Percentiles rank a stretch among this genome's conserved stretches.
These are phyloP conservation scores for Meloidogyne exigua DNA, from an alignment of 1,140 invertebrate species.

Conservation along the genomic window DNA sequence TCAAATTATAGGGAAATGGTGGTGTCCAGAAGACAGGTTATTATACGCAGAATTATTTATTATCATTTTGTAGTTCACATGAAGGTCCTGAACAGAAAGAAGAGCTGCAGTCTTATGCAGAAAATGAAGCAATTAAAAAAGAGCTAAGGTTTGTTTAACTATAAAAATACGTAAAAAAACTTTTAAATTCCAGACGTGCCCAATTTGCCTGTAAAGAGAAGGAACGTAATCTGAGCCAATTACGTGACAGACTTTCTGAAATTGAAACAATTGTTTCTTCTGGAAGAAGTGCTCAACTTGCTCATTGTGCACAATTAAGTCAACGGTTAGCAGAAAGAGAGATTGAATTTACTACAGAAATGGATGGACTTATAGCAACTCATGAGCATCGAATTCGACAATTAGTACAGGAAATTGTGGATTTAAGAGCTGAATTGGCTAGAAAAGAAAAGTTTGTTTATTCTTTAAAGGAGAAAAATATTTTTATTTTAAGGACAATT, in stretches of 20 bases:
- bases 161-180: too few species aligned
- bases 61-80: conserved; percentile 11
- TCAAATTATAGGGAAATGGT: conserved; percentile 61
- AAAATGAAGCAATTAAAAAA: conserved; percentile 49
- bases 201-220: conserved; percentile 42
- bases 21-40: conserved; percentile 62
- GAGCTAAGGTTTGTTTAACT: conserved; percentile 29
- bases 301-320: conserved; percentile 44
- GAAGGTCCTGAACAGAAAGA: conserved; percentile 17
- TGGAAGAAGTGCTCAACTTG: conserved; percentile 26
- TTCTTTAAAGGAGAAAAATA: not conserved
- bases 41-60: not conserved
- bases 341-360: conserved; percentile 46
- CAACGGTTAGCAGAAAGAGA: conserved; percentile 40
- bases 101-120: conserved; percentile 42
- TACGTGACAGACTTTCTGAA: conserved; percentile 60
- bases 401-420: conserved; percentile 54
- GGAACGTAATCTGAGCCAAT: conserved; percentile 53
- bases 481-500: not conserved
- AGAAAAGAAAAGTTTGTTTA: not conserved
- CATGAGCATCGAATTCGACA: conserved; percentile 58
- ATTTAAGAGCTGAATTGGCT: conserved; percentile 23
- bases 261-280: conserved; percentile 46
- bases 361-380: conserved; percentile 46
- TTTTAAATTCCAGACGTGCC: conserved; percentile 34